Evolutionary conservation across 1,140 invertebrate genomes (phyloP).

Genomic region (Acyrthosiphon pisum): DNA sequence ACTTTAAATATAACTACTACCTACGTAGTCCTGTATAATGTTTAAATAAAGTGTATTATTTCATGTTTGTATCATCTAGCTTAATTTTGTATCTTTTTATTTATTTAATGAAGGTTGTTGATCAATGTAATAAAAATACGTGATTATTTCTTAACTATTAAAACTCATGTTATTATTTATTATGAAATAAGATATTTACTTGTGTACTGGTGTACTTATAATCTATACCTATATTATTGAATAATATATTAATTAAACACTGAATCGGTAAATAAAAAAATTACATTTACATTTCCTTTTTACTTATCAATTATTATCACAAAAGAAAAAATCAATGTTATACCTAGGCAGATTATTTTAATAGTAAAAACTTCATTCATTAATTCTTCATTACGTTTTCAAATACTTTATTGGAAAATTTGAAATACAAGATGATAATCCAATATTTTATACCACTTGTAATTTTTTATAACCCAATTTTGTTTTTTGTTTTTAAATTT

Average conservation of each 20-base stretch:
- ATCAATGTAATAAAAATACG: background rate
- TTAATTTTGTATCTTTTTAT: background rate
- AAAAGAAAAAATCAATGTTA: background rate
- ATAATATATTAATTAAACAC: too few relatives aligned
- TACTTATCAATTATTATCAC: background rate
- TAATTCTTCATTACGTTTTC: background rate
- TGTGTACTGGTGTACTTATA: too few relatives aligned
- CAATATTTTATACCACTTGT: background rate
- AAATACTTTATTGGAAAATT: background rate
- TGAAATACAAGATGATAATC: background rate
- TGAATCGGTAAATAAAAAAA: background rate
- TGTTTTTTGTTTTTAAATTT: too few relatives aligned
- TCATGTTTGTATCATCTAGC: background rate
- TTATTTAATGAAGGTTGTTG: background rate
- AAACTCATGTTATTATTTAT: background rate
- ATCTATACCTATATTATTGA: too few relatives aligned
- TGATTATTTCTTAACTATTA: background rate
- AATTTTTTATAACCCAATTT: too few relatives aligned
- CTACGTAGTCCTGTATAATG: background rate
- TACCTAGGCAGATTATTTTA: background rate
- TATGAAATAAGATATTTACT: background rate
- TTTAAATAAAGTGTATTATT: conserved; percentile 1
- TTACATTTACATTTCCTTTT: background rate
- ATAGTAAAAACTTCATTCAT: background rate
- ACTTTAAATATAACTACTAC: background rate